Conservation (phyloP, 2,888 invertebrate genomes). For the Xestia xanthographa region DNA sequence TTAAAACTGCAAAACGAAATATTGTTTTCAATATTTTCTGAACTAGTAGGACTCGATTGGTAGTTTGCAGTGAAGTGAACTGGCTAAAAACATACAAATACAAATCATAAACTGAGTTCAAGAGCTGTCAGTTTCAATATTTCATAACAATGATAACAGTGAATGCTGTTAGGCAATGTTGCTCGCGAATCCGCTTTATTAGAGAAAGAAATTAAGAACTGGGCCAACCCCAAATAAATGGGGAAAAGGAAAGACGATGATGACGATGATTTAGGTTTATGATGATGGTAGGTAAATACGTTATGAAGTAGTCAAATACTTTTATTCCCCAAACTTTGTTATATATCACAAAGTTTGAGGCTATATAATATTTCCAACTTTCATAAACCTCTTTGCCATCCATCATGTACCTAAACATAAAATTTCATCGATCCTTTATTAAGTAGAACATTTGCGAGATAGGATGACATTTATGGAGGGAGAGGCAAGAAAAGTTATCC, state of each 20-base stretch:
- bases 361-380: constrained; percentile 3
- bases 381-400: constrained; percentile 8
- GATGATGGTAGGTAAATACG: not conserved
- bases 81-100: too few relatives aligned
- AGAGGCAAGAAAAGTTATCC: constrained; percentile 49
- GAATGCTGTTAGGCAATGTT: not conserved
- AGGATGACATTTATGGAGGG: constrained; percentile 51
- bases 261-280: not conserved
- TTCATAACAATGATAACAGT: not conserved
- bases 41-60: not conserved
- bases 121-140: not conserved
- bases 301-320: not conserved
- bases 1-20: constrained; percentile 14
- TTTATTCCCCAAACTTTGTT: not conserved
- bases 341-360: not conserved
- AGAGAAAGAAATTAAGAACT: not conserved
- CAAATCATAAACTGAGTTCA: not conserved
- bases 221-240: not conserved
- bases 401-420: constrained; percentile 24
- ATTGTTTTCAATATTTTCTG: not conserved
- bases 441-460: constrained; percentile 44
- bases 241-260: not conserved
- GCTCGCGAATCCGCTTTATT: not conserved
- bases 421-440: constrained; percentile 32
- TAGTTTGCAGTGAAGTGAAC: not conserved